These are phyloP conservation scores for Ellobius talpinus DNA, from an alignment of 2,113 vertebrate genomes.

Conservation along the genomic window DNA sequence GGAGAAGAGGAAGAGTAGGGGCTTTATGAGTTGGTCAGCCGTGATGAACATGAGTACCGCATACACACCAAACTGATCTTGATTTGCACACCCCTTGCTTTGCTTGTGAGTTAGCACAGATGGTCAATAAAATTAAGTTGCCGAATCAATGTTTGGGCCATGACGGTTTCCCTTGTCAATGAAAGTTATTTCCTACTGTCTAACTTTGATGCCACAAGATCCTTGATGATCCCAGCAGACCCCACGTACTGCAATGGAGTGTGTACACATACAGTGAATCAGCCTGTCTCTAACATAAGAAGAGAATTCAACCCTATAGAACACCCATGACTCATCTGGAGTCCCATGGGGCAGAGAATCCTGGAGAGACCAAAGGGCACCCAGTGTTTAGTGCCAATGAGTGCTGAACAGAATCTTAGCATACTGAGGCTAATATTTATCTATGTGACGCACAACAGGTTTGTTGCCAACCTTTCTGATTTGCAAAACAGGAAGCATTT, in stretches of 20 bases:
- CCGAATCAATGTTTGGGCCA: background rate
- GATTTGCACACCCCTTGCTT: background rate
- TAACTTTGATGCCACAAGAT: slow-evolving; percentile 20
- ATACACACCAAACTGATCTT: background rate
- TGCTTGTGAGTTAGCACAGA: slow-evolving; percentile 24
- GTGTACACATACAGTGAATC: background rate
- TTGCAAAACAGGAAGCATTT: slow-evolving; percentile 55
- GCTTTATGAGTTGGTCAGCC: background rate
- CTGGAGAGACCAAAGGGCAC: background rate
- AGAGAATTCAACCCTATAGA: background rate
- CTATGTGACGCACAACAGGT: slow-evolving; percentile 27
- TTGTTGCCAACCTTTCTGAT: slow-evolving; percentile 57
- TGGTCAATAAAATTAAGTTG: background rate
- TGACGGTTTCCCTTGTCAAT: background rate
- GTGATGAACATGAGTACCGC: background rate
- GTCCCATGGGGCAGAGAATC: slow-evolving; percentile 1
- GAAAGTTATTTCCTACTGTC: slow-evolving; percentile 34
- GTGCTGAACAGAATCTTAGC: slow-evolving; percentile 27
- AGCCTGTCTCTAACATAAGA: slow-evolving; percentile 4
- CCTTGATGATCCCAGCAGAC: background rate
- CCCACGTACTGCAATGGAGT: background rate
- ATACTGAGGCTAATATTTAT: slow-evolving; percentile 43
- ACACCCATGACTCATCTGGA: background rate
- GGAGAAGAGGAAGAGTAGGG: background rate
- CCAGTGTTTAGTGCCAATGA: slow-evolving; percentile 18